Percentiles rank a stretch among this genome's conserved stretches.
Conservation (phyloP, 2,888 invertebrate genomes). For the Sthenelais limicola region DNA sequence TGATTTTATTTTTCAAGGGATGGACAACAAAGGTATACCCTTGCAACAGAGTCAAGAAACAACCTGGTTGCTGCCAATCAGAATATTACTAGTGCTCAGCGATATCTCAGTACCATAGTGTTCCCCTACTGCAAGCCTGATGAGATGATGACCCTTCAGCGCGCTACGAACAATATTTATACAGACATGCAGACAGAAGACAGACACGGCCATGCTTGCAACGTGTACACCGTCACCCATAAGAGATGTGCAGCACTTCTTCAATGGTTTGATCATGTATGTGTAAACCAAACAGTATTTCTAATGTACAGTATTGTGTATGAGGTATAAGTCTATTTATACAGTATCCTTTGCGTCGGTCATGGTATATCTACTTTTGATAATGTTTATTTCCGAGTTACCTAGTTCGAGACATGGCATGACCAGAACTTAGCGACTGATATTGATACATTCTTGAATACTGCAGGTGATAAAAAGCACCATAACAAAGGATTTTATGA, state of each 20-base stretch:
- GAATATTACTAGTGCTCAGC: slow-evolving; percentile 74
- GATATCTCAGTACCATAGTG: slow-evolving; percentile 74
- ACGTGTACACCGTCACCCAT: slow-evolving; percentile 73
- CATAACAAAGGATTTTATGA: slow-evolving; percentile 73
- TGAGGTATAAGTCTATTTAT: no score
- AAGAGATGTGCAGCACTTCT: slow-evolving; percentile 73
- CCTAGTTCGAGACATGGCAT: no score
- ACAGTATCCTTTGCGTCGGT: no score
- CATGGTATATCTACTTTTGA: no score
- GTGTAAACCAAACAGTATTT: no score
- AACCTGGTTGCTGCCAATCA: slow-evolving; percentile 75
- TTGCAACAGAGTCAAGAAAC: slow-evolving; percentile 75
- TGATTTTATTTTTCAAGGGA: no score
- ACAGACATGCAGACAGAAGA: slow-evolving; percentile 73
- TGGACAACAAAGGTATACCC: slow-evolving; percentile 72
- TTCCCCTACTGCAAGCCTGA: slow-evolving; percentile 74
- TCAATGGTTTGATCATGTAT: slow-evolving; percentile 75
- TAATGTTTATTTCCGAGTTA: no score
- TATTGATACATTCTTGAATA: slow-evolving; percentile 6
- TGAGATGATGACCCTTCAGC: slow-evolving; percentile 73
- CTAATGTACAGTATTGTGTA: no score
- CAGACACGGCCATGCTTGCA: slow-evolving; percentile 72
- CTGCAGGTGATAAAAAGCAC: slow-evolving; percentile 74
- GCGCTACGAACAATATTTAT: slow-evolving; percentile 74
- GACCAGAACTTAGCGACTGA: no score